Base-by-base conservation (phyloP, 2,113 vertebrate genomes). In the Anthoscopus minutus region DNA sequence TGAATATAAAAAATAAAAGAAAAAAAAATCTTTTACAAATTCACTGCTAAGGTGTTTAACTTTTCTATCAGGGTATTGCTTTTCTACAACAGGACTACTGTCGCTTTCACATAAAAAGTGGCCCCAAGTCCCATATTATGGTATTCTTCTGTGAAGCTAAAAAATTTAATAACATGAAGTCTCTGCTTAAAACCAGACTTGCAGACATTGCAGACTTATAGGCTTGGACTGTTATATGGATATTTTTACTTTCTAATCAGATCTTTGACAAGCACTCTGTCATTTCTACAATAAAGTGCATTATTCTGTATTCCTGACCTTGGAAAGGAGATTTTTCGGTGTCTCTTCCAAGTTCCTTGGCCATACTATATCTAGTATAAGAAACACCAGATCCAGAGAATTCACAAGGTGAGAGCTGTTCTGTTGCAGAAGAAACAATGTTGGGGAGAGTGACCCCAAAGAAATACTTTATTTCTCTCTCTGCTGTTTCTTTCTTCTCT, bases 241-340 rank as follows among this genome's bases (percentile, higher is more conserved):
- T 90, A 22, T 53, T 94, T 89, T 81, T 72, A 44, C 69, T 86
- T 80, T 78, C 28, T 97, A 97, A 97, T 96, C 96, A 95, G 94
- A 94, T 96, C 95, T 97, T 97, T 97, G 96, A 96, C 84, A 94
- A 95, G 97, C 90, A 97, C 97, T 95, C 66, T 44, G 31, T 57
- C 58, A 80, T 7, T 65, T 83, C 40, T 65, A 23, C 11, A 44
- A 6, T 70, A 10, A 57, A 53, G 6, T 73, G 6, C 21, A 42
- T 33, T 86, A 5, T 65, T 86, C 15, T 70, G 44, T 64, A 37
- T 90, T 86, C 15, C 13, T 77, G 6, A 72, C 37, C 7, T 65
- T 82, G 42, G 48, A 94, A 91, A 28, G 51, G 33, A 2, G 23
- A 24, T 57, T 85, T 70, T 86, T 69, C 20, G 30, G 13, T 33